A percentile compares a stretch with the other conserved stretches of the same genome.
These are phyloP conservation scores for Ptychochromis oligacanthus DNA, from an alignment of 2,113 vertebrate genomes.

Conservation along the genomic window DNA sequence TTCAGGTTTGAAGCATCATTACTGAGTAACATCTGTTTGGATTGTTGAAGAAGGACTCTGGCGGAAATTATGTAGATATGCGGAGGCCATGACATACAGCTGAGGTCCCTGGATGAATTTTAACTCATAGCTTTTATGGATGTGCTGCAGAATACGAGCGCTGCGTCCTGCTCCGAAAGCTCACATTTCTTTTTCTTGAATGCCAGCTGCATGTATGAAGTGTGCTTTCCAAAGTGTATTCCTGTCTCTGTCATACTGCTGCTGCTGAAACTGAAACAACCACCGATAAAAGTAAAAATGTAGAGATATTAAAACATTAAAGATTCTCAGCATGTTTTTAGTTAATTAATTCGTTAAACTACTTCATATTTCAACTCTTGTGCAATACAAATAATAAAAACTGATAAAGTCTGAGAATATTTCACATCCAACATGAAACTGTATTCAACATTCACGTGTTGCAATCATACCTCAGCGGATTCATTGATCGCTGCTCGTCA, in stretches of 20 bases:
- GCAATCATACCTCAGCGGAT: background rate
- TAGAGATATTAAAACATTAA: background rate
- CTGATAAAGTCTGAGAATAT: background rate
- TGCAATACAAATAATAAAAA: background rate
- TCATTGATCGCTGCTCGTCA: too few species aligned
- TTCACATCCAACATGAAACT: background rate
- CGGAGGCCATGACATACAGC: background rate
- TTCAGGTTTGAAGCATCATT: background rate
- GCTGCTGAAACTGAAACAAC: background rate
- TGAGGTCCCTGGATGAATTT: too few species aligned
- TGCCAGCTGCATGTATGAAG: background rate
- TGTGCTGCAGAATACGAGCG: too few species aligned
- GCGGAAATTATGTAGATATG: background rate
- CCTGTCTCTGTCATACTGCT: background rate
- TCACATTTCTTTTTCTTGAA: background rate
- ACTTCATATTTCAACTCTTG: background rate
- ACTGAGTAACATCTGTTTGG: background rate
- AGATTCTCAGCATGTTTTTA: background rate
- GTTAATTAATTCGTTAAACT: rapidly evolving
- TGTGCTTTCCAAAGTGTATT: background rate
- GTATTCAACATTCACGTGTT: background rate
- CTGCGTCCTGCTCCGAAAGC: background rate
- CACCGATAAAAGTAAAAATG: background rate
- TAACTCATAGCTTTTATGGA: too few species aligned
- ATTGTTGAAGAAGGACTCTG: too few species aligned